phyloP scores from a whole-genome alignment of 2,797 vertebrate genomes.

The Pipistrellus kuhlii region DNA sequence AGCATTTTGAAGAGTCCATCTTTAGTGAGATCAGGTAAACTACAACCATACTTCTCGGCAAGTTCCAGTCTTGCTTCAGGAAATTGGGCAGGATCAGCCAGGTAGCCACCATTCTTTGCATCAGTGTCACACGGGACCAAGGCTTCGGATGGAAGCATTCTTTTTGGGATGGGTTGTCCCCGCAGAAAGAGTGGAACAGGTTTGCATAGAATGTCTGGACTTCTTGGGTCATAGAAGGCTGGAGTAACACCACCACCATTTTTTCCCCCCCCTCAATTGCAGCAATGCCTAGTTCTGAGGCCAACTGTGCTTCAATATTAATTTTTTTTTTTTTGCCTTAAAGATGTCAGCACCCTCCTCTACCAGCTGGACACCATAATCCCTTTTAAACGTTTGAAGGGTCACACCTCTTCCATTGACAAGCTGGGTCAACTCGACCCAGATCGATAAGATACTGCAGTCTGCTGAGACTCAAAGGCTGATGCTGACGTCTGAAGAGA shows the following conservation, averaged over 20 bases:
- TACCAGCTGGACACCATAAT: conserved; percentile 95
- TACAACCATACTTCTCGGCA: conserved; percentile 93
- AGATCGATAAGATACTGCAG: conserved; percentile 98
- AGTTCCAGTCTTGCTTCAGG: conserved; percentile 84
- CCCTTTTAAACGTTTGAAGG: conserved; percentile 93
- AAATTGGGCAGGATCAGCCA: conserved; percentile 92
- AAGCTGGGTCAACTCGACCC: conserved; percentile 96
- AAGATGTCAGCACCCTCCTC: conserved; percentile 96
- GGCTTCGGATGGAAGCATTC: conserved; percentile 94
- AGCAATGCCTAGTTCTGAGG: conserved; percentile 95
- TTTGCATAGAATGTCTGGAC: conserved; percentile 94
- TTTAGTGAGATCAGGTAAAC: conserved; percentile 94
- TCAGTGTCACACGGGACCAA: conserved; percentile 93
- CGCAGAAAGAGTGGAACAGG: conserved; percentile 94
- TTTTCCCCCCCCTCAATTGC: conserved; percentile 91
- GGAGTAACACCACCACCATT: conserved; percentile 96
- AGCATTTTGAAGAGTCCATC: conserved; percentile 95
- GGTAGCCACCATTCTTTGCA: conserved; percentile 92
- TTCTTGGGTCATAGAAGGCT: conserved; percentile 95
- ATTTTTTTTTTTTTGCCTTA: conserved; percentile 92
- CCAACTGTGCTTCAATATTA: conserved; percentile 97
- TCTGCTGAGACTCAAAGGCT: conserved; percentile 93
- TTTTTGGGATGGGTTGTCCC: conserved; percentile 95
- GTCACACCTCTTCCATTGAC: conserved; percentile 94
- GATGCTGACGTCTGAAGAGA: conserved; percentile 93